A percentile compares a stretch with the other conserved stretches of the same genome.
Evolutionary conservation across 2,113 vertebrate genomes (phyloP).

Genomic region (Oreamnos americanus): DNA sequence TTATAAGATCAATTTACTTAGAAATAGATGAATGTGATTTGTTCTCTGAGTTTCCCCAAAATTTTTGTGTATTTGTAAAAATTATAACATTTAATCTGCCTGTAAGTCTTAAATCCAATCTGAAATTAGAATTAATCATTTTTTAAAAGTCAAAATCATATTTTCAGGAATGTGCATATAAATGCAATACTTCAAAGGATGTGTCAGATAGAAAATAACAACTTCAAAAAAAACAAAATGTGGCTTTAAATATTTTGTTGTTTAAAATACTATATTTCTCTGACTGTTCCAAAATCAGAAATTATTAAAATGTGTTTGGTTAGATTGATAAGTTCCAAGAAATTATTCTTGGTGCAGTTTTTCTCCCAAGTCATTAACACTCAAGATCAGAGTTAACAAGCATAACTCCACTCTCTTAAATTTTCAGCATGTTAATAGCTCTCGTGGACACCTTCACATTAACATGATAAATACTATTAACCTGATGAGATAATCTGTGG

Average conservation of each 20-base stretch:
- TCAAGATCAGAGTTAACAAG: background rate
- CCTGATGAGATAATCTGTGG: background rate
- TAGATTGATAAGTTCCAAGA: background rate
- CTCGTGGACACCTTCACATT: background rate
- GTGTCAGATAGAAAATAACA: background rate
- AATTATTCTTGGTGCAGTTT: background rate
- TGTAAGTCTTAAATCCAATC: background rate
- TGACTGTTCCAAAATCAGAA: background rate
- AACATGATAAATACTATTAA: background rate
- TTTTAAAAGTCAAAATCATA: background rate
- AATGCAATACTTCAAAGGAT: background rate
- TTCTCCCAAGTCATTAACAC: background rate
- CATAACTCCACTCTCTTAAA: background rate
- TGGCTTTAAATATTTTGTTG: background rate
- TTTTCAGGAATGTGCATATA: background rate
- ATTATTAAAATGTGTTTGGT: background rate
- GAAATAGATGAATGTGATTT: background rate
- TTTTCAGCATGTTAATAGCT: background rate
- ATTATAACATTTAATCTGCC: background rate
- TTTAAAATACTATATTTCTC: background rate
- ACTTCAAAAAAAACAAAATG: background rate
- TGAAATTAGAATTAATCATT: background rate
- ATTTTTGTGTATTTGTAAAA: background rate
- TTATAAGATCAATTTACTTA: background rate
- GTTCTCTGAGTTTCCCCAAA: background rate